Base-by-base conservation (phyloP, 2,797 vertebrate genomes). In the Poecilia gillii region DNA sequence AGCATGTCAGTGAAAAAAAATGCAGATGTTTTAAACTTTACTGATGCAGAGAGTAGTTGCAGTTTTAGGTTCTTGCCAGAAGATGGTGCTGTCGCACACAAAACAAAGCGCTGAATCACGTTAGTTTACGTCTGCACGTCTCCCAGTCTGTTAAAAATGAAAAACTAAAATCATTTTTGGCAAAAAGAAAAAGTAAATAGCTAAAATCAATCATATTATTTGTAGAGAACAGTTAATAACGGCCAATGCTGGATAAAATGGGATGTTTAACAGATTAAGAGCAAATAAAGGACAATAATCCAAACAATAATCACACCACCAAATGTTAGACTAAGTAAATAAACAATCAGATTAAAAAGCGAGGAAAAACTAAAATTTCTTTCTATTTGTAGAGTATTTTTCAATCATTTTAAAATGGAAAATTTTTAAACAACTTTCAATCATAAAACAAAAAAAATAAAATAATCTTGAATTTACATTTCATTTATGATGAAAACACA, bases 31-130 rank as follows among this genome's bases (percentile, higher is more conserved):
- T 51, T 23, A 8, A 72, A 28, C 16, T 72, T 6, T 20, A 47
- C 28, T 49, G 16, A 5, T 1, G 12, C 41, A 6, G 7, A 33
- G 41, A 7, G 39, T 9, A 41, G 0, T 4, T 79, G 77, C 43
- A 80, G 51, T 85, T 81, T 13, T 2, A 39, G 2, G 4, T 1
- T 20, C 23, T 33, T 1, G 3, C 71, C 87, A 36, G n/a, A 16
- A 84, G 88, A 80, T 73, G 0, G 84, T 77, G 75, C 81, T 79
- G 43, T 46, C 20, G 4, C 3, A 47, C 72, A 73, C 31, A 41
- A 62, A 59, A 49, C 20, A 75, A 64, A 41, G 0, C 39, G 20
- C 36, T 23, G 36, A 68, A 43, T 5, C 23, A 13, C 33, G 9
- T 41, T 6, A 25, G 23, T 41, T 12, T 41, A 4, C 1, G 3